A percentile compares a stretch with the other conserved stretches of the same genome.
Evolutionary conservation across 2,888 invertebrate species (phyloP).

Genomic region (Caenorhabditis imperialis): DNA sequence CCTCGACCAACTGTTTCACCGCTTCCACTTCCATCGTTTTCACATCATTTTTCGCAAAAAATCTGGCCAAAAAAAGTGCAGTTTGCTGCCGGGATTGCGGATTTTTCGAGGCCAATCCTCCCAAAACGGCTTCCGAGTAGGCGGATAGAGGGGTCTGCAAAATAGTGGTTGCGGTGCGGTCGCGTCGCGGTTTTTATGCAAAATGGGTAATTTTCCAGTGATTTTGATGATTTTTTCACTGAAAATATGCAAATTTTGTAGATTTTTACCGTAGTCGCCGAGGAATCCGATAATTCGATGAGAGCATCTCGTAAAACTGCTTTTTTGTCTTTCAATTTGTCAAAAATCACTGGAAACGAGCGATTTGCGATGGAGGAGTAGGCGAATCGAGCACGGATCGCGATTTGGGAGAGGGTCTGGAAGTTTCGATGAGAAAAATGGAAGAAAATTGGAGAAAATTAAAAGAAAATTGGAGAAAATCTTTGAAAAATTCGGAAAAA

Average conservation of each 20-base stretch:
- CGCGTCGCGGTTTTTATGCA: neutral
- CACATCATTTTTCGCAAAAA: slow-evolving; percentile 44
- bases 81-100: slow-evolving; percentile 79
- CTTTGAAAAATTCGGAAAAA: too few species aligned
- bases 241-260: neutral
- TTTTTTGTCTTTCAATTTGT: slow-evolving; percentile 98
- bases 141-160: slow-evolving; percentile 83
- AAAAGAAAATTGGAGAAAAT: too few species aligned
- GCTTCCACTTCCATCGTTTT: slow-evolving; percentile 79
- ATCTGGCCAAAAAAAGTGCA: slow-evolving; percentile 58
- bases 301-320: slow-evolving; percentile 88
- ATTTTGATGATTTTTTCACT: neutral
- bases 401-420: slow-evolving; percentile 84
- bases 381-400: slow-evolving; percentile 88
- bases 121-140: slow-evolving; percentile 85
- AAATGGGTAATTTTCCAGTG: neutral
- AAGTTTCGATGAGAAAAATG: too few species aligned
- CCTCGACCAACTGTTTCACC: slow-evolving; percentile 77
- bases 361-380: slow-evolving; percentile 87
- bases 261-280: slow-evolving; percentile 81
- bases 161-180: neutral
- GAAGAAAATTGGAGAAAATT: too few species aligned
- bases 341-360: slow-evolving; percentile 83
- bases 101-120: slow-evolving; percentile 81
- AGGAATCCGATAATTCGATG: slow-evolving; percentile 90